A percentile compares a stretch with the other conserved stretches of the same genome.
Evolutionary conservation across 2,888 invertebrate genomes (phyloP).

Genomic region (Lepidocyrtoides sp.): DNA sequence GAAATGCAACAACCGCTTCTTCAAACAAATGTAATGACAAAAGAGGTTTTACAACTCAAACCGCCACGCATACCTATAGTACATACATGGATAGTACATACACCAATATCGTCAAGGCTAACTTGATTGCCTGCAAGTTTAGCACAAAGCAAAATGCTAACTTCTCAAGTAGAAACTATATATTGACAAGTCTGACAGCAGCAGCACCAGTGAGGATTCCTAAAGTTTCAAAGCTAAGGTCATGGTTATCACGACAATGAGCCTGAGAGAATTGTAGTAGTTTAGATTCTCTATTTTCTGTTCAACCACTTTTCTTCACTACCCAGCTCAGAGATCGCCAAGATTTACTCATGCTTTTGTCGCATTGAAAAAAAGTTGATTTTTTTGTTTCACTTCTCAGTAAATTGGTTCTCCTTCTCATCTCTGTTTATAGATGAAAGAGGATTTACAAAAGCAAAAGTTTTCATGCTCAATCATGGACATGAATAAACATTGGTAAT

Average conservation of each 20-base stretch:
- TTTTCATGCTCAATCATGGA: conserved; percentile 44
- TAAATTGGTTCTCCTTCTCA: background rate
- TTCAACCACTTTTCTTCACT: background rate
- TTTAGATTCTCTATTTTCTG: conserved; percentile 9
- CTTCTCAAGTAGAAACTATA: background rate
- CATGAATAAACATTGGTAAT: conserved; percentile 34
- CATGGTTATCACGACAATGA: conserved; percentile 53
- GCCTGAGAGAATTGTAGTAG: conserved; percentile 8
- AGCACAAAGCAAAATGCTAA: background rate
- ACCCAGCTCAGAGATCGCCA: background rate
- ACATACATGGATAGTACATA: too few species aligned
- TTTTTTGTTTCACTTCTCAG: background rate
- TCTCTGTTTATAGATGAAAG: background rate
- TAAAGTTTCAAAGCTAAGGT: conserved; percentile 42
- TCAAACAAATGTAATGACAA: conserved; percentile 13
- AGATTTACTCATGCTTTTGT: background rate
- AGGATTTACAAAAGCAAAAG: conserved; percentile 22
- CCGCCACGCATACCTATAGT: too few species aligned
- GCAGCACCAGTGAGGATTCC: background rate
- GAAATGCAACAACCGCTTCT: conserved; percentile 1
- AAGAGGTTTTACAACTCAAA: too few species aligned
- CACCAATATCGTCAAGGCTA: too few species aligned
- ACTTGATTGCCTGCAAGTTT: too few species aligned
- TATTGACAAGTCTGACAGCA: too few species aligned
- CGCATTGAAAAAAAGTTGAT: background rate